Base-by-base conservation (phyloP, 2,797 vertebrate genomes). In the Clangula hyemalis region DNA sequence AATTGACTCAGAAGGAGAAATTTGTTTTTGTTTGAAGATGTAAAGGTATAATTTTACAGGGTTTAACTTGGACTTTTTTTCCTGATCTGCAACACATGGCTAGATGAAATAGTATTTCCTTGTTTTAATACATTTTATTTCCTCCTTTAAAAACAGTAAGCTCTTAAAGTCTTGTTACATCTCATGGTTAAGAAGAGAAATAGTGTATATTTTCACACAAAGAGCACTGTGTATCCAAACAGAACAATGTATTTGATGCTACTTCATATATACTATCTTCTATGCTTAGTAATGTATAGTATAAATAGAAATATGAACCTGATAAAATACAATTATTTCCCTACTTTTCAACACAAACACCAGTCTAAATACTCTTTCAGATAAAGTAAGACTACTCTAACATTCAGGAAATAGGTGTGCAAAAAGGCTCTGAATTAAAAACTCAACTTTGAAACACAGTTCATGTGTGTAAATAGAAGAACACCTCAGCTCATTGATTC, bases 1-100 rank as follows among this genome's bases (percentile, higher is more conserved):
- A 87, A 92, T 49, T 45, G 47, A 51, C 54, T 80, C 51, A 83
- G 78, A 95, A 96, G 56, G n/a, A 96, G 92, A 95, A 83, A 53
- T 73, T 18, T 57, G 32, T 0, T 66, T 84, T 91, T 75, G 27
- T 95, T 91, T 88, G 64, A 92, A 95, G 76, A 92, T 49, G n/a
- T 85, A 91, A 91, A 87, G 47, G 47, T 83, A 91, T 87, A 92
- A 81, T 45, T 74, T 76, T 74, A 49, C 51, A 74, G 30, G 12
- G 14, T 75, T 95, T 90, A 88, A 72, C 24, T 68, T 43, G 41
- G 19, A 5, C 39, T 79, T 94, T 73, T 85, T 85, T 80, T 95
- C 85, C 84, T 91, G 39, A 87, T 95, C 89, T 92, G 24, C 85
- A 83, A 43, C 74, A 94, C 45, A 95, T 91, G 71, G 43, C 43